Conservation (phyloP, 2,113 vertebrate genomes). For the Myrmecobius fasciatus region DNA sequence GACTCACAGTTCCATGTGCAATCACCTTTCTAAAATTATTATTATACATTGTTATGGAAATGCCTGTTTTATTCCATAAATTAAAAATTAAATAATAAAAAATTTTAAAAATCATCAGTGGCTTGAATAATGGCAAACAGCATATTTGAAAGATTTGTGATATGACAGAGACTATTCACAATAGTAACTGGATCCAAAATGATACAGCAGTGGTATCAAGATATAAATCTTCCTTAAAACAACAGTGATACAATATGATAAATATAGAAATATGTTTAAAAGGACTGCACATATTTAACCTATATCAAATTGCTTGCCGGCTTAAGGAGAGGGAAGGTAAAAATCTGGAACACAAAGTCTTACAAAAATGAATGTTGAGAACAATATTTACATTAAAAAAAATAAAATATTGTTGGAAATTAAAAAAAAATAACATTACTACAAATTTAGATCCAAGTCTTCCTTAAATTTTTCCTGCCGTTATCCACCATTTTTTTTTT, state of each 20-base stretch:
- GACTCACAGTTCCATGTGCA: background rate
- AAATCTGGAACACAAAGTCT: too few relatives aligned
- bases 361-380: too few relatives aligned
- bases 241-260: too few relatives aligned
- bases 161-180: background rate
- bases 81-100: background rate
- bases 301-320: too few relatives aligned
- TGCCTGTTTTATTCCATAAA: background rate
- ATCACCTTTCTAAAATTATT: background rate
- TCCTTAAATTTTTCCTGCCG: background rate
- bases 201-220: background rate
- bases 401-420: too few relatives aligned
- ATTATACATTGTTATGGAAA: background rate
- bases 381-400: too few relatives aligned
- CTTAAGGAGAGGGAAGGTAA: too few relatives aligned
- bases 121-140: background rate
- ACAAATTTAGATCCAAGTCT: background rate
- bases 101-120: background rate
- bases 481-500: background rate
- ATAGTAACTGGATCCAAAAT: background rate
- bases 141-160: background rate
- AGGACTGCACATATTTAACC: too few relatives aligned
- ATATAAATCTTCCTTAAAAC: background rate
- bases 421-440: too few relatives aligned
- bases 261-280: too few relatives aligned